These are phyloP conservation scores for Triplophysa yarkandensis DNA, from an alignment of 2,797 vertebrate species.

Conservation along the genomic window DNA sequence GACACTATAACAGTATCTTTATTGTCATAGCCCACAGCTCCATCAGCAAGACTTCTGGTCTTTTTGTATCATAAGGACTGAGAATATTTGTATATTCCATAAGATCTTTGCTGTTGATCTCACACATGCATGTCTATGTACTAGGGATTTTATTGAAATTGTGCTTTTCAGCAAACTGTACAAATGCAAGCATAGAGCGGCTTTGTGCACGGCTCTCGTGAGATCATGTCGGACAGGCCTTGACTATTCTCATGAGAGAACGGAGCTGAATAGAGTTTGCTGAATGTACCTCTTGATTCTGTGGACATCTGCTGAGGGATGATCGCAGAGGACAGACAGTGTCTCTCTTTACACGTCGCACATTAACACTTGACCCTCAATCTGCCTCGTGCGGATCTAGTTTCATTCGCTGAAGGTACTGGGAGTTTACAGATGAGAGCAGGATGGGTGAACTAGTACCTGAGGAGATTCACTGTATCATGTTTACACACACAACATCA, in stretches of 20 bases:
- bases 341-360: conserved; percentile 48
- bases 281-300: conserved; percentile 47
- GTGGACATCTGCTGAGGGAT: conserved; percentile 41
- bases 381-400: conserved; percentile 13
- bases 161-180: not conserved
- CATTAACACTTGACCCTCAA: conserved; percentile 48
- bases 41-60: too few relatives aligned
- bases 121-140: not conserved
- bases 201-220: conserved; percentile 45
- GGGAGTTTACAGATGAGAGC: conserved; percentile 15
- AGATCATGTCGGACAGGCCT: conserved; percentile 41
- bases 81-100: not conserved
- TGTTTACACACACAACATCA: conserved; percentile 13
- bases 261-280: conserved; percentile 35
- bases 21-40: too few relatives aligned
- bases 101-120: not conserved
- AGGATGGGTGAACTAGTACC: conserved; percentile 33
- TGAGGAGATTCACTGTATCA: conserved; percentile 32
- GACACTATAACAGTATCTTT: not conserved
- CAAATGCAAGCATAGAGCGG: conserved; percentile 38
- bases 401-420: conserved; percentile 27
- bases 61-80: too few relatives aligned
- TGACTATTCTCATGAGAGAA: conserved; percentile 52
- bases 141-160: not conserved
- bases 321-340: conserved; percentile 38